A percentile compares a stretch with the other conserved stretches of the same genome.
phyloP scores from a whole-genome alignment of 2,888 invertebrate genomes.

The Osedax fenrisi region DNA sequence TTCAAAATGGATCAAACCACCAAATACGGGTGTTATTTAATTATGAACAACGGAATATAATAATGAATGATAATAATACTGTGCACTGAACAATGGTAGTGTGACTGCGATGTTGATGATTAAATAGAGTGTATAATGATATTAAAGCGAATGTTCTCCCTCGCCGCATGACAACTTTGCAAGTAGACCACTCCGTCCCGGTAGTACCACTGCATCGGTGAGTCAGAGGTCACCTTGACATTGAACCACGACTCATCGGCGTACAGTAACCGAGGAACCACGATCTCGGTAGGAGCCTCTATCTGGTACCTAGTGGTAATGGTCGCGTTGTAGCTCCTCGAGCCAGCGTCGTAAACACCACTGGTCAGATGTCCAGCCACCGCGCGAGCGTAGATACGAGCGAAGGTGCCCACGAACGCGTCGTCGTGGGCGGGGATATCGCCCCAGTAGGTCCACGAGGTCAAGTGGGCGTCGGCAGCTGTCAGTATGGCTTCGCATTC shows the following conservation, averaged over 20 bases:
- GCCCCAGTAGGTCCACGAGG: conserved; percentile 42
- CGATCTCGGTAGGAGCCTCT: conserved; percentile 37
- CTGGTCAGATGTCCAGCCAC: conserved; percentile 36
- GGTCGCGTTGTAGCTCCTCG: not conserved
- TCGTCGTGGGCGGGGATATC: conserved; percentile 27
- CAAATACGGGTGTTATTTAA: too few species aligned
- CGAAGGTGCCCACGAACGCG: conserved; percentile 37
- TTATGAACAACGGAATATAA: too few species aligned
- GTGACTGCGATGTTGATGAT: too few species aligned
- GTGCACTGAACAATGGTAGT: too few species aligned
- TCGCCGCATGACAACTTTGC: not conserved
- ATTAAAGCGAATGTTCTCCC: not conserved
- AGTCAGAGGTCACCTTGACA: conserved; percentile 19
- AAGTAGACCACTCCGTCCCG: not conserved
- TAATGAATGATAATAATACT: too few species aligned
- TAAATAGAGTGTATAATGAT: not conserved
- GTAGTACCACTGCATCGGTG: conserved; percentile 7
- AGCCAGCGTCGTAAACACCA: conserved; percentile 34
- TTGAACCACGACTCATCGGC: conserved; percentile 28
- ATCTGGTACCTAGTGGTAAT: conserved; percentile 30
- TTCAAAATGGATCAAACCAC: not conserved
- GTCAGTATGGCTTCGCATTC: conserved; percentile 39
- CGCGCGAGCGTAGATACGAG: conserved; percentile 38
- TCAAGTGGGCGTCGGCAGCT: conserved; percentile 37
- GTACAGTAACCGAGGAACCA: conserved; percentile 37